A percentile compares a stretch with the other conserved stretches of the same genome.
Evolutionary conservation across 35 echinoderm and acorn worm genomes (phyloP).

Genomic region (Lytechinus variegatus): DNA sequence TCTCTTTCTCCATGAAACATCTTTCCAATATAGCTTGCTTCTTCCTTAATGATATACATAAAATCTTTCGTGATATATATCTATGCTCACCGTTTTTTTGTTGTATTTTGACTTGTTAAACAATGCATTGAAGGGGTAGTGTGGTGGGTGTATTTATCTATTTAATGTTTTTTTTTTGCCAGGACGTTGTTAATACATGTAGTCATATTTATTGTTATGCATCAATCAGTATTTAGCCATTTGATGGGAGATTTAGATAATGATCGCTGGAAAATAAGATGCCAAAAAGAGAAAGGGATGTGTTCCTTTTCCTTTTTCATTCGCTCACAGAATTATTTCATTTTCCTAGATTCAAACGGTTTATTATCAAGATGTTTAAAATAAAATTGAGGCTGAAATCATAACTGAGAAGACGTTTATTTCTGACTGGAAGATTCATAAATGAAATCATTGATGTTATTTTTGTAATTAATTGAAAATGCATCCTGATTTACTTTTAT

Average conservation of each 20-base stretch:
- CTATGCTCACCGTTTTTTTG: neutral
- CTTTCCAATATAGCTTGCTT: neutral
- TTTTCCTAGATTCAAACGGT: neutral
- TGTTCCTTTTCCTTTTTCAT: neutral
- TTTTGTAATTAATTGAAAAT: neutral
- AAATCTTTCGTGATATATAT: neutral
- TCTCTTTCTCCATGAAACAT: neutral
- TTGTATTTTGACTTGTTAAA: neutral
- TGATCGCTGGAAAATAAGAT: conserved; percentile 1
- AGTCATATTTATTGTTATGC: conserved; percentile 14
- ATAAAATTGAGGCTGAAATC: neutral
- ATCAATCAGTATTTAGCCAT: conserved; percentile 12
- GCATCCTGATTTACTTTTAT: neutral
- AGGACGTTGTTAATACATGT: neutral
- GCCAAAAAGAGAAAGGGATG: neutral
- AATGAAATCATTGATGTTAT: neutral
- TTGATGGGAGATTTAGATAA: conserved; percentile 2
- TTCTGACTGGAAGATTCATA: neutral
- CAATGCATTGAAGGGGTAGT: neutral
- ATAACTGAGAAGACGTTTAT: neutral
- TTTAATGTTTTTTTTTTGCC: neutral
- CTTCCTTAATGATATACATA: neutral
- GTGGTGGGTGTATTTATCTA: conserved; percentile 11
- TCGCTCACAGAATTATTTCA: neutral
- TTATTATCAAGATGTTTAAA: neutral